Evolutionary conservation across 2,888 invertebrate species (phyloP), one percentile per base, ranked within the genome.

Genomic region (Ceriagrion tenellum): DNA sequence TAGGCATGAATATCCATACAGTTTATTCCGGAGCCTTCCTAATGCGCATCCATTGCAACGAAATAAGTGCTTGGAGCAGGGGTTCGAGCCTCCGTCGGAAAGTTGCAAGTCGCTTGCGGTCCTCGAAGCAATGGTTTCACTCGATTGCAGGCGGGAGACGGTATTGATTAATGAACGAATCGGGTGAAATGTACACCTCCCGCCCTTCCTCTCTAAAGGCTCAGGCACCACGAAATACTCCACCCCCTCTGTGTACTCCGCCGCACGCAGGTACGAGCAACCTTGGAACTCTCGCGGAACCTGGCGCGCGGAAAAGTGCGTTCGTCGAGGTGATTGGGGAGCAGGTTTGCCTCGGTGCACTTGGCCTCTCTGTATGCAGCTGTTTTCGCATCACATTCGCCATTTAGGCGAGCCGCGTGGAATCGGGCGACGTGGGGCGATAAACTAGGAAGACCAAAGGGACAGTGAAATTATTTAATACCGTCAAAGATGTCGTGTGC

Each of bases 131-230:
- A 81, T 81, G 81, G 35, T 81, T 81, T 81, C 81, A 35, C 81
- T 81, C 81, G 81, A 35, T 81, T 35, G 30, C 81, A 81, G 81
- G 13, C 30, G 16, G 81, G 81, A 13, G 16, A 35, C 81, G 35
- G 81, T 81, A 81, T 81, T 81, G 81, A 81, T 81, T 35, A 35
- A 13, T n/a, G 81, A 35, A 81, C n/a, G 81, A 35, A 81, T 81
- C 81, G 81, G 69, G 47, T 26, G 10, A n/a, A 69, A 69, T 1
- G 47, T 69, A 35, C 81, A 18, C 16, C 81, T 13, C 30, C 16
- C n/a, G 1, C 30, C 35, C 81, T 23, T 6, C 81, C 81, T 26
- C 35, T 13, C 6, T n/a, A n/a, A n/a, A 13, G 8, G 81, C 35
- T 81, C 35, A 35, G 35, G 81, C 81, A 35, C 81, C 81, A 81